Percentiles rank a stretch among this genome's conserved stretches.
Conservation (phyloP, 2,113 vertebrate species). For the Oriolus oriolus region DNA sequence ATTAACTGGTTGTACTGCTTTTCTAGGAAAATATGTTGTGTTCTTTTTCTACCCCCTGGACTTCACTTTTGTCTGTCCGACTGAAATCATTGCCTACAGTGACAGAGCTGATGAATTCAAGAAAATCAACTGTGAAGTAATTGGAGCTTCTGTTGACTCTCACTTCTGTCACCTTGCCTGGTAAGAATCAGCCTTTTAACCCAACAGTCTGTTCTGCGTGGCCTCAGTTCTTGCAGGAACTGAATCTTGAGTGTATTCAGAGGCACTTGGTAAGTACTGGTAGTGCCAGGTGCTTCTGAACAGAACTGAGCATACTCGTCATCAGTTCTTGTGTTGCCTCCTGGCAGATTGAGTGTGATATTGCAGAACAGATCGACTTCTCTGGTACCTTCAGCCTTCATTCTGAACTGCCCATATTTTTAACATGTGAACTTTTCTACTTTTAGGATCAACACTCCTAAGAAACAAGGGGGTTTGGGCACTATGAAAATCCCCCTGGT, state of each 20-base stretch:
- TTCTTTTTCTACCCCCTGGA: conserved; percentile 98
- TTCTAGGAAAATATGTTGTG: conserved; percentile 90
- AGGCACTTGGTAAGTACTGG: background rate
- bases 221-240: background rate
- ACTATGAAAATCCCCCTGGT: conserved; percentile 91
- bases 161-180: conserved; percentile 97
- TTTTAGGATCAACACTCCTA: conserved; percentile 87
- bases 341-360: background rate
- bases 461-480: conserved; percentile 93
- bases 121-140: conserved; percentile 92
- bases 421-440: background rate
- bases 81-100: conserved; percentile 96
- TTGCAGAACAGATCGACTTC: background rate
- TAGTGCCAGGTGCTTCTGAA: background rate
- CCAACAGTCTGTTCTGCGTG: background rate
- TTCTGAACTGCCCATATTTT: background rate
- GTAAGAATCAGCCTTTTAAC: conserved; percentile 66
- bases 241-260: background rate
- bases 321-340: background rate
- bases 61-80: conserved; percentile 98
- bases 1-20: background rate
- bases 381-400: background rate
- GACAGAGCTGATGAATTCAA: conserved; percentile 89
- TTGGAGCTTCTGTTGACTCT: conserved; percentile 94
- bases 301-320: background rate